Conservation (phyloP, 2,797 vertebrate genomes). For the Prunella strophiata region DNA sequence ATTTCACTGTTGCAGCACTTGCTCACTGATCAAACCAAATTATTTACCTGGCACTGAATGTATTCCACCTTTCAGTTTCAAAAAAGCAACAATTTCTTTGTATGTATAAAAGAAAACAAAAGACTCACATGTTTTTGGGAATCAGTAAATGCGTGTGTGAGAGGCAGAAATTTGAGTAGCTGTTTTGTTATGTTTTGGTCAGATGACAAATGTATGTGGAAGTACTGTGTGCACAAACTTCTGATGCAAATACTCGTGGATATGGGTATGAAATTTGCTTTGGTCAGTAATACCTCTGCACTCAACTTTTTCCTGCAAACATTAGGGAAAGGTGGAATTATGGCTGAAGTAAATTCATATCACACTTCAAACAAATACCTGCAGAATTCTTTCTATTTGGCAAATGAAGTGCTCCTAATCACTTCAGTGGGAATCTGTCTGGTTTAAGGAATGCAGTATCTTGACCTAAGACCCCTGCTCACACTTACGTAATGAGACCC, state of each 20-base stretch:
- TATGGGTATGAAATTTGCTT: background rate
- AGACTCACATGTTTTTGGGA: background rate
- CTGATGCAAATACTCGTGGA: background rate
- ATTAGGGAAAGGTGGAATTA: background rate
- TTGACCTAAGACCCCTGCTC: constrained; percentile 44
- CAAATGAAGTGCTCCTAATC: constrained; percentile 35
- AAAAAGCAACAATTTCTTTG: background rate
- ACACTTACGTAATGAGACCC: background rate
- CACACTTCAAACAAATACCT: constrained; percentile 49
- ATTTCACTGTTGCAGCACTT: background rate
- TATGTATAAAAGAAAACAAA: background rate
- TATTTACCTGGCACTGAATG: background rate
- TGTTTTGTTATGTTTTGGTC: background rate
- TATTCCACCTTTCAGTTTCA: background rate
- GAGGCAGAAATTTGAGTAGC: background rate
- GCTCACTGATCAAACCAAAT: background rate
- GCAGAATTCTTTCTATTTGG: constrained; percentile 11
- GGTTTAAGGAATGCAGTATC: constrained; percentile 40
- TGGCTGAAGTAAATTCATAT: background rate
- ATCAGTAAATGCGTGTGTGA: background rate
- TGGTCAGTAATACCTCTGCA: background rate
- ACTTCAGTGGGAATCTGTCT: constrained; percentile 33
- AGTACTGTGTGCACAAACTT: background rate
- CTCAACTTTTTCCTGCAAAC: background rate
- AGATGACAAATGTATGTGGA: background rate